Percentiles rank a stretch among this genome's conserved stretches.
Evolutionary conservation across 2,888 invertebrate genomes (phyloP).

Genomic region (Acanthopleura granulata): DNA sequence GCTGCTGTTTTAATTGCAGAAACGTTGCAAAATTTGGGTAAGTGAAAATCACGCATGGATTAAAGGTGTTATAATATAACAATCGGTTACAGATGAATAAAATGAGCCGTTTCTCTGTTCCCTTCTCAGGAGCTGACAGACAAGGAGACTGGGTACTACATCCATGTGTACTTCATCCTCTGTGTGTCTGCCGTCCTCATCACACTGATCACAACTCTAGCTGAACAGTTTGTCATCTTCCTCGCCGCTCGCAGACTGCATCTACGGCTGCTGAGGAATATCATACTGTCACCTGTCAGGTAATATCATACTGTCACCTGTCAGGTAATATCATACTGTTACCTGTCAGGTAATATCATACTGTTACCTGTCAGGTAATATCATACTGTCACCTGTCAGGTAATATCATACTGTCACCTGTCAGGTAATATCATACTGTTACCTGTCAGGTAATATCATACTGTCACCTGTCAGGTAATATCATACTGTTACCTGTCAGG

Average conservation of each 20-base stretch:
- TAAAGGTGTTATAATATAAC: no score
- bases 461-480: no score
- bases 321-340: constrained; percentile 62
- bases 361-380: constrained; percentile 71
- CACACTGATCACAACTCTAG: constrained; percentile 77
- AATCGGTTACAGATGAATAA: no score
- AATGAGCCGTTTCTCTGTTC: no score
- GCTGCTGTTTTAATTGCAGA: no score
- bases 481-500: no score
- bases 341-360: constrained; percentile 71
- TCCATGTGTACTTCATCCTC: constrained; percentile 77
- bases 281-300: constrained; percentile 78
- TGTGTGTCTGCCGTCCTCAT: constrained; percentile 76
- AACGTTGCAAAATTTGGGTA: no score
- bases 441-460: no score
- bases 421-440: no score
- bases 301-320: constrained; percentile 68
- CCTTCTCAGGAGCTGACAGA: not conserved
- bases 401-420: no score
- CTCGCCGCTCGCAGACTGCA: constrained; percentile 78
- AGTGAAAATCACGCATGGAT: no score
- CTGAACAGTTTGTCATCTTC: constrained; percentile 66
- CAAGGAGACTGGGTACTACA: constrained; percentile 70
- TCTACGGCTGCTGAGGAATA: constrained; percentile 76
- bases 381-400: no score